These are phyloP conservation scores for Kryptopterus vitreolus DNA, from an alignment of 2,797 vertebrate species.

Conservation along the genomic window DNA sequence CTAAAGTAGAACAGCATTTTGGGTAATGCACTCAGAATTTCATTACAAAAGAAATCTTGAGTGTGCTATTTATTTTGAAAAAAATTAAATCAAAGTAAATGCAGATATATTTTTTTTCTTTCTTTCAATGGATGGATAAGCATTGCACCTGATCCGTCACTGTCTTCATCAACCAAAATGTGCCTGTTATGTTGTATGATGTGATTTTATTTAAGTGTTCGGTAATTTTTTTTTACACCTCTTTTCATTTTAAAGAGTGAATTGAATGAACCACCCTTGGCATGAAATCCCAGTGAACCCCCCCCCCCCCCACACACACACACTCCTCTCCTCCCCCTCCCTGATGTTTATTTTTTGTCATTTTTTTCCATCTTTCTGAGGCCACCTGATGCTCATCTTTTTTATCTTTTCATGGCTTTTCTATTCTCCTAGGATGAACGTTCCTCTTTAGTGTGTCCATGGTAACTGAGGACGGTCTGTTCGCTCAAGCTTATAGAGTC, in stretches of 20 bases:
- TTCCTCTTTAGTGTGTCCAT: conserved; percentile 45
- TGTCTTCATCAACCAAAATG: not conserved
- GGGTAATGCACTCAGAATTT: not conserved
- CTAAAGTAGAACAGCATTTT: not conserved
- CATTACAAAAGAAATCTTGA: not conserved
- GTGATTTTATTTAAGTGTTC: not conserved
- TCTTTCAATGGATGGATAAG: not conserved
- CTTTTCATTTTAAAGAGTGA: conserved; percentile 15
- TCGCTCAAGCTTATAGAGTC: conserved; percentile 19
- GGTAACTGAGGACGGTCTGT: conserved; percentile 36
- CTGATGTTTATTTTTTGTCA: conserved; percentile 5
- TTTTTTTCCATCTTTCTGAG: conserved; percentile 8
- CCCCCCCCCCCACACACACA: too few relatives aligned
- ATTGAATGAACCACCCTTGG: conserved; percentile 29
- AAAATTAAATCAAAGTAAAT: not conserved
- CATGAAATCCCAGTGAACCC: conserved; percentile 1
- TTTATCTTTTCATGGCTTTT: conserved; percentile 44
- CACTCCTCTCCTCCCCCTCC: too few relatives aligned
- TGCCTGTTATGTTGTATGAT: not conserved
- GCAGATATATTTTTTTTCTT: not conserved
- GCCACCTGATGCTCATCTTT: conserved; percentile 42
- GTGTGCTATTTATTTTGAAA: not conserved
- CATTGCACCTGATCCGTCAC: not conserved
- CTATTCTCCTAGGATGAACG: conserved; percentile 37
- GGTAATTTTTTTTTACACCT: not conserved